Evolutionary conservation across 1,140 invertebrate genomes (phyloP).

Genomic region (Acromyrmex charruanus): DNA sequence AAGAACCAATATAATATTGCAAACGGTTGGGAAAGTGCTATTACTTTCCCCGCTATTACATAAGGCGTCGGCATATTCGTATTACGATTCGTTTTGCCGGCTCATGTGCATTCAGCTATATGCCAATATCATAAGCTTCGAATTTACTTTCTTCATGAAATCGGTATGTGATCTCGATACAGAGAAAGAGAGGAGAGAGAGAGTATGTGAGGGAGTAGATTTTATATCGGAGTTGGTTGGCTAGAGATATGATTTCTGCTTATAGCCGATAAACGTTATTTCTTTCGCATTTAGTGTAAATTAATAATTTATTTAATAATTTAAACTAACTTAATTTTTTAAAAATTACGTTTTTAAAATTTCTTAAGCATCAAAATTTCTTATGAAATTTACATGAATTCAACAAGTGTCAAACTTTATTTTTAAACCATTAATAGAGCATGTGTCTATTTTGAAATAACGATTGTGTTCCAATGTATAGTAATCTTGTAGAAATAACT

Average conservation of each 20-base stretch:
- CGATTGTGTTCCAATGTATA: background rate
- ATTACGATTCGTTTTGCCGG: constrained; percentile 60
- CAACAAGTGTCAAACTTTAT: background rate
- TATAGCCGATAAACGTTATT: constrained; percentile 53
- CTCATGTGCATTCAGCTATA: constrained; percentile 46
- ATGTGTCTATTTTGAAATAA: background rate
- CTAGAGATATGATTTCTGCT: constrained; percentile 3
- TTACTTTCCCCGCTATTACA: constrained; percentile 64
- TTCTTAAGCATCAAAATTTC: background rate
- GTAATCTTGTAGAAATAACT: background rate
- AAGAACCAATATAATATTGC: constrained; percentile 54
- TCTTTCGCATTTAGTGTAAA: constrained; percentile 15
- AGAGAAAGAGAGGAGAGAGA: background rate
- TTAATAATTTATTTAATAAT: constrained; percentile 23
- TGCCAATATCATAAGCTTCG: constrained; percentile 62
- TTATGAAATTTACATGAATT: background rate
- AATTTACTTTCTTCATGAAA: constrained; percentile 66
- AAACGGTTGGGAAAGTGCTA: constrained; percentile 55
- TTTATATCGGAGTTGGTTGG: constrained; percentile 41
- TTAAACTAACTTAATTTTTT: background rate
- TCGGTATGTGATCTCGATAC: constrained; percentile 55
- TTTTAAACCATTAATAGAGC: background rate
- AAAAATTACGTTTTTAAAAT: background rate
- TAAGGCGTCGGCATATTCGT: constrained; percentile 61
- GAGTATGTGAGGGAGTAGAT: background rate